Evolutionary conservation across 2,888 invertebrate species (phyloP), one percentile per base, ranked within the genome.

Genomic region (Orthosia gothica): DNA sequence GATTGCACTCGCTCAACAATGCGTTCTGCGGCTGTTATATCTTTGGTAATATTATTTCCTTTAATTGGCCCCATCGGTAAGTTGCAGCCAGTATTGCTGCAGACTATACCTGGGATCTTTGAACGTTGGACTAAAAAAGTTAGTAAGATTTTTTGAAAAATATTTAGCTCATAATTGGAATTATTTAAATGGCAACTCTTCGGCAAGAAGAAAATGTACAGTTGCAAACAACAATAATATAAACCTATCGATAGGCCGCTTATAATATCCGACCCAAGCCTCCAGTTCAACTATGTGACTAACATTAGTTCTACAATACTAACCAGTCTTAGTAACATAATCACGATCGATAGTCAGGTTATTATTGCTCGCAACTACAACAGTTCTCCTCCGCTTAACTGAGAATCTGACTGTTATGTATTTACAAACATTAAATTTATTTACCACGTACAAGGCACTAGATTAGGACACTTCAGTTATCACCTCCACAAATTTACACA

Each of bases 1-100:
- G 63, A n/a, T 45, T 76, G 70, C 58, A 70, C 49, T 70, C 65
- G 62, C 20, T 79, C 64, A 58, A 58, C 57, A 68, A 77, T 70
- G 70, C 65, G 49, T 70, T 81, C 64, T 71, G 81, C 70, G 66
- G 71, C 58, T 84, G 73, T 70, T 76, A 69, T 75, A 83, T 88
- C 87, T 88, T 88, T 88, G 87, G 87, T 88, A 82, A 86, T 82
- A 63, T 76, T 74, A 76, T 82, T 80, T 75, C 74, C 32, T 69
- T 59, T 63, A 32, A 64, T 52, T 66, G 23, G 20, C 54, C 61
- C 57, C 47, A 52, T 32, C 18, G n/a, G 16, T 20, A 13, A 50
- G 13, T 57, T 52, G 20, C 61, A 58, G 59, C 70, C 18, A 55
- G 12, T 61, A 32, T n/a, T 47, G 52, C 71, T 62, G 54, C 67